Evolutionary conservation across 2,797 vertebrate species (phyloP), one percentile per base, ranked within the genome.

Genomic region (Bucorvus abyssinicus): DNA sequence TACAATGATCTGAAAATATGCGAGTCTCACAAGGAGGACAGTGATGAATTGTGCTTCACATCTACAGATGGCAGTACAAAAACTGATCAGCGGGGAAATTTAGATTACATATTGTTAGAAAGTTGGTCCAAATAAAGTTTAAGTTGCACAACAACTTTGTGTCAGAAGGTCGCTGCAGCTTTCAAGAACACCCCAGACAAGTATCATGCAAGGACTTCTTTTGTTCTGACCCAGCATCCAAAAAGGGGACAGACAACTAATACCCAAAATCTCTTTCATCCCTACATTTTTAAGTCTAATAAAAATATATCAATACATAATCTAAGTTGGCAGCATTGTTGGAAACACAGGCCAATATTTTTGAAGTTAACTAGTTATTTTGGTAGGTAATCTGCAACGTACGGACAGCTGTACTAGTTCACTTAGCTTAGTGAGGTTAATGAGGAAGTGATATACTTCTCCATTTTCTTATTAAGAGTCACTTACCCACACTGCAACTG

Each of bases 21-120:
- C 4, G 0, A 86, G 65, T 86, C 87, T 95, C 85, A 84, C 81
- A 96, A 96, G 90, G 68, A 94, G 75, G 90, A 91, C 87, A 95
- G 84, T 84, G 83, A 96, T 93, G 93, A 96, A 94, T 65, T 94
- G 91, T 85, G 61, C 76, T 93, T 88, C 85, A 73, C 61, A 86
- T 94, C 91, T 95, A 96, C 88, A 95, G 95, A 95, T 95, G 90
- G 90, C 85, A 94, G 69, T 78, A 95, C 83, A 95, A 95, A 90
- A 95, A 95, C 32, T 1, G 49, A 96, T 95, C 94, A 96, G 79
- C 79, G 91, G 89, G 94, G 95, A 96, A 96, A 96, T 96, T 90
- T 61, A 94, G 89, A 86, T 75, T 96, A 94, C 80, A 90, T 86
- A 84, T 80, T 88, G 91, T 90, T 88, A 86, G 83, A 91, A 95